Base-by-base conservation (phyloP, 2,113 vertebrate species). In the Climacteris rufus region DNA sequence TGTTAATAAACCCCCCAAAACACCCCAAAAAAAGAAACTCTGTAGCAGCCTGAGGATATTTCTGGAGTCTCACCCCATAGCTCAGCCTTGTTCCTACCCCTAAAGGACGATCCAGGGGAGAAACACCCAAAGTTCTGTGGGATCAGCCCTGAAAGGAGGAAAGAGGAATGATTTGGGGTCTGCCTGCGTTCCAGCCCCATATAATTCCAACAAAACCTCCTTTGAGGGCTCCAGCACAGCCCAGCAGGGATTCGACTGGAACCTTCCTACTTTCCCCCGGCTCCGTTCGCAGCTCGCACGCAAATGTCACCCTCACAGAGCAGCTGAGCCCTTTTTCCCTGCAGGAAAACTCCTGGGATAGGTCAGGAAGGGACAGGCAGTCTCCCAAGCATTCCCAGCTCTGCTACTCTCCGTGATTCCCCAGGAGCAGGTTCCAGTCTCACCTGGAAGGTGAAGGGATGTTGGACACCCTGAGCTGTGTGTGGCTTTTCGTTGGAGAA, bases 251-350 rank as follows among this genome's bases (percentile, higher is more conserved):
- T n/a, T 22, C 66, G 64, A 39, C 39, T 3, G 1, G 24, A 87
- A 9, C 5, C 5, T 1, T 20, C n/a, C 0, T 0, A 1, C 11
- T 37, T 11, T 9, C 22, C 74, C 74, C 28, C 3, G 2, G 17
- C 44, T 70, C 52, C 1, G 1, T 42, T 50, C 33, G 33, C 63
- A 3, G 5, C 39, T 81, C 40, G 54, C 77, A 66, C 6, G 1
- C 56, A 37, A 57, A 50, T 4, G 5, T 33, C 78, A 40, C 80
- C 74, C 75, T 40, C 4, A 15, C 47, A 49, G 78, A 56, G 80
- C 66, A 80, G 50, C 92, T 50, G 85, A 9, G 1, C 60, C 56
- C 24, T 7, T 22, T 54, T 78, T 50, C 21, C 35, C 66, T 39
- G 19, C 79, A 44, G 75, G 35, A 84, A 45, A 42, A 15, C 15